phyloP scores from a whole-genome alignment of 2,888 invertebrate species.

The Crematogaster levior region DNA sequence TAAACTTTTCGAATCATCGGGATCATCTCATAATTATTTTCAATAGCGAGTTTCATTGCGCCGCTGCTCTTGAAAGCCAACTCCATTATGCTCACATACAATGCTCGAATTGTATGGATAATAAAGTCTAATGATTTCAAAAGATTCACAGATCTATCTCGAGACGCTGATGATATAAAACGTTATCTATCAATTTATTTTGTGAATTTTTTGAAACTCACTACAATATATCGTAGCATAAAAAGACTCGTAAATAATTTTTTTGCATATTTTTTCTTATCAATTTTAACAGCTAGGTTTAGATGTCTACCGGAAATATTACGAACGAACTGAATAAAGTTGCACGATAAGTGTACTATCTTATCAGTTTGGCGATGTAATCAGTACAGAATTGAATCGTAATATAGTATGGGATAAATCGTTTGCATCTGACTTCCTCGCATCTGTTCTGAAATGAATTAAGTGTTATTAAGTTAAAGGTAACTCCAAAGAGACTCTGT shows the following conservation, averaged over 20 bases:
- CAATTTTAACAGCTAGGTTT: conserved; percentile 8
- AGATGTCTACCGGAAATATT: conserved; percentile 44
- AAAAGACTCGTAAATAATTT: background rate
- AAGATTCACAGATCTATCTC: conserved; percentile 63
- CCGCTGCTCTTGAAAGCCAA: conserved; percentile 65
- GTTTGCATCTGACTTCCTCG: background rate
- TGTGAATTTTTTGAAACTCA: background rate
- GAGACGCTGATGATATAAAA: background rate
- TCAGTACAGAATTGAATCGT: conserved; percentile 59
- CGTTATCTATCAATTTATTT: conserved; percentile 5
- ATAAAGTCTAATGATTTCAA: conserved; percentile 68
- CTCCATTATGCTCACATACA: conserved; percentile 66
- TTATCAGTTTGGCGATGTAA: conserved; percentile 64
- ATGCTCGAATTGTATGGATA: conserved; percentile 66
- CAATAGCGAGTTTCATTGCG: conserved; percentile 68
- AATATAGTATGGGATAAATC: conserved; percentile 57
- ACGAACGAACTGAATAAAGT: conserved; percentile 42
- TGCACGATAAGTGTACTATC: conserved; percentile 64
- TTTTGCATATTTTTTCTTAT: conserved; percentile 30
- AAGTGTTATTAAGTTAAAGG: background rate
- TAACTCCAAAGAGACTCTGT: background rate
- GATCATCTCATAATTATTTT: conserved; percentile 70
- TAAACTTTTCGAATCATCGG: conserved; percentile 70
- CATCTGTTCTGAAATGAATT: background rate
- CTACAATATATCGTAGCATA: background rate